phyloP scores from a whole-genome alignment of 1,140 invertebrate species.

The Pseudoatta argentina region DNA sequence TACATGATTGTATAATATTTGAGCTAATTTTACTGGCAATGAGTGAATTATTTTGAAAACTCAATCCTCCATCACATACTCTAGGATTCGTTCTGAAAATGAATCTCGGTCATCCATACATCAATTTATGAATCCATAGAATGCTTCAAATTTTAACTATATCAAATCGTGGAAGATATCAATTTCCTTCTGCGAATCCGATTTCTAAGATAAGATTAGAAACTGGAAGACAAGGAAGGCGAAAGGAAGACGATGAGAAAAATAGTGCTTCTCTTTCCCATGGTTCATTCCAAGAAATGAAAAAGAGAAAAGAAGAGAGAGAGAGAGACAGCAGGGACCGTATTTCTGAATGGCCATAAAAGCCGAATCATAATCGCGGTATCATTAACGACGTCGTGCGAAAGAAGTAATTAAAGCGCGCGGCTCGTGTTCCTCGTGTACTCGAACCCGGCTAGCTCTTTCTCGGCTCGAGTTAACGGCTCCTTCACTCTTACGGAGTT shows the following conservation, averaged over 20 bases:
- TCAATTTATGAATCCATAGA: not conserved
- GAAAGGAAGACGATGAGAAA: not conserved
- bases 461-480: slow-evolving; percentile 45
- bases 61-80: not conserved
- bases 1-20: not conserved
- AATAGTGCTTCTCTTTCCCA: slow-evolving; percentile 21
- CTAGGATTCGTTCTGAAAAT: not conserved
- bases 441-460: slow-evolving; percentile 9
- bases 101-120: not conserved
- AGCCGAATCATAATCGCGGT: slow-evolving; percentile 52
- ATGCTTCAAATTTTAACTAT: not conserved
- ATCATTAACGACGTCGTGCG: slow-evolving; percentile 59
- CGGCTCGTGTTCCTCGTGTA: slow-evolving; percentile 36
- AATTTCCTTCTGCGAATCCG: not conserved
- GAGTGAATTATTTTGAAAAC: slow-evolving; percentile 1
- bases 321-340: not conserved
- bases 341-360: slow-evolving; percentile 41
- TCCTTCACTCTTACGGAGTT: slow-evolving; percentile 21
- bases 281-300: slow-evolving; percentile 5
- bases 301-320: not conserved
- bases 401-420: slow-evolving; percentile 62
- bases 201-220: slow-evolving; percentile 33
- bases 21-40: not conserved
- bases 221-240: not conserved
- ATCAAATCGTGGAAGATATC: not conserved